These are phyloP conservation scores for Lepus americanus DNA, from an alignment of 2,113 vertebrate genomes.

Conservation along the genomic window DNA sequence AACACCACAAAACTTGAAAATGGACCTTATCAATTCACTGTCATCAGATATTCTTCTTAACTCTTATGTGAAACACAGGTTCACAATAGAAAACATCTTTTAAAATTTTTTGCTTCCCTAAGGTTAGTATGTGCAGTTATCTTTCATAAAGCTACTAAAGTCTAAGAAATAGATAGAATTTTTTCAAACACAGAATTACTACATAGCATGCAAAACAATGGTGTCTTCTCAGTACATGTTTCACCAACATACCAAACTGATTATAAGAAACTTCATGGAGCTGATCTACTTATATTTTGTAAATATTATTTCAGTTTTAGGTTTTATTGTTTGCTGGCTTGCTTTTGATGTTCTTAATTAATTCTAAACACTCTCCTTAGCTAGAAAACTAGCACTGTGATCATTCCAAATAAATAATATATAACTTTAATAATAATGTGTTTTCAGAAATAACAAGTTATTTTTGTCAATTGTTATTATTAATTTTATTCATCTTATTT, in stretches of 20 bases:
- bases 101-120: not conserved
- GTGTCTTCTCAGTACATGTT: not conserved
- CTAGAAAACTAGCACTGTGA: not conserved
- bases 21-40: not conserved
- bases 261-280: not conserved
- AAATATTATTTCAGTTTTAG: not conserved
- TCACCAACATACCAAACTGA: not conserved
- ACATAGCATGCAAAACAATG: not conserved
- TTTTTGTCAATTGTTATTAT: not conserved
- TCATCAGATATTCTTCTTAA: not conserved
- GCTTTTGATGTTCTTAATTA: not conserved
- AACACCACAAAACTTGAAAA: not conserved
- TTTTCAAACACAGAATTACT: not conserved
- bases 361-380: not conserved
- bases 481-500: not conserved
- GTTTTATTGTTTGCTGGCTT: not conserved
- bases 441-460: slow-evolving; percentile 42
- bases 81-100: not conserved
- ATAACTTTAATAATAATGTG: not conserved
- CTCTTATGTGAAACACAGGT: accelerated
- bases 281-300: not conserved
- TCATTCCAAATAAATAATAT: not conserved
- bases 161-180: not conserved
- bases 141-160: not conserved
- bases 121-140: not conserved